Evolutionary conservation across 2,797 vertebrate species (phyloP), one percentile per base, ranked within the genome.

Genomic region (Typhlichthys eigenmanni): DNA sequence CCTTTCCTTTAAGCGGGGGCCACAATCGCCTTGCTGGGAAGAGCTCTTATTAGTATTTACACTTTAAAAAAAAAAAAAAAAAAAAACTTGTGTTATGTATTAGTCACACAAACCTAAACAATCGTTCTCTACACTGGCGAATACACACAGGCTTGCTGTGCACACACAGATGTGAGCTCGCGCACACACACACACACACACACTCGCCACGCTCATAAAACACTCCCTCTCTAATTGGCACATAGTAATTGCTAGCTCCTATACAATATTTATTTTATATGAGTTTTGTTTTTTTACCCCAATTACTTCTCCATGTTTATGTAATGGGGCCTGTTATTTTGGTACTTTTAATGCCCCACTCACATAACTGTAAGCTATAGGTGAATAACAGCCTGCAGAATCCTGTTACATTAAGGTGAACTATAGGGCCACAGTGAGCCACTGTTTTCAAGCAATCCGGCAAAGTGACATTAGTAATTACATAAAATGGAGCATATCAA

Each of bases 391-490:
- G 64, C 79, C 63, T 70, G 2, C 6, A 72, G 81, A 81, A 79
- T 82, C 17, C 66, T 60, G 72, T 76, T 76, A 63, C 74, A 79
- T 80, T 79, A 55, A 75, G 71, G 49, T 55, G 74, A 80, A 79
- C 54, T 68, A 29, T 29, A 24, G 62, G 60, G 68, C 65, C 66
- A 66, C 62, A 43, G 56, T 58, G 74, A 70, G 65, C 64, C 48
- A 68, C 62, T 19, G 52, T 76, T 77, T 71, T 60, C 66, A 47
- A 75, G 71, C 75, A 47, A 81, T 71, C 64, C 83, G 64, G 64
- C 72, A 78, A 56, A 46, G 62, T 85, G 83, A 89, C 87, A 85
- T 87, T 79, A 83, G 68, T 84, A 83, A 89, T 83, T 79, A 78
- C 79, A 81, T 76, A 82, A 88, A 87, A 62, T 73, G 65, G 64